These are phyloP conservation scores for Perodicticus potto DNA, from an alignment of 2,797 vertebrate genomes.

Conservation along the genomic window DNA sequence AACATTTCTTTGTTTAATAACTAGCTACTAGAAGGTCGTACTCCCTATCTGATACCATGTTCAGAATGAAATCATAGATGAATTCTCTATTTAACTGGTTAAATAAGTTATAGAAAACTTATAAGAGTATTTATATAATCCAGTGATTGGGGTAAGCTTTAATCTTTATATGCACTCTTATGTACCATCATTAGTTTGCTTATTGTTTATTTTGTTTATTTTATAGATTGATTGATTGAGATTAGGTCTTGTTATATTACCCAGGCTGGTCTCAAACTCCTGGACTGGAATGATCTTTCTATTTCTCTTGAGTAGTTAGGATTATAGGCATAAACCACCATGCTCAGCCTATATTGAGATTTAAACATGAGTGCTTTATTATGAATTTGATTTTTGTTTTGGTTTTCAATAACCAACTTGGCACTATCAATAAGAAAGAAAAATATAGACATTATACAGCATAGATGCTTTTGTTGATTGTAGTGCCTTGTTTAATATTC, in stretches of 20 bases:
- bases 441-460: neutral
- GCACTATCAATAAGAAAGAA: neutral
- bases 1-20: neutral
- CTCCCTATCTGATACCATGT: neutral
- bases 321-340: neutral
- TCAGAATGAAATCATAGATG: conserved; percentile 26
- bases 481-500: neutral
- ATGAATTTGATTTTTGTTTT: neutral
- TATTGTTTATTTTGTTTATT: neutral
- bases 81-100: conserved; percentile 26
- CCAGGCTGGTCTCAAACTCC: neutral
- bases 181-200: neutral
- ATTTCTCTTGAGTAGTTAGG: neutral
- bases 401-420: neutral
- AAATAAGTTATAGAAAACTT: neutral
- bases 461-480: neutral
- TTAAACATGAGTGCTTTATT: neutral
- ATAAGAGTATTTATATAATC: neutral
- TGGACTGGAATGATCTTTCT: neutral
- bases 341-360: neutral
- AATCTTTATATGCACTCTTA: neutral
- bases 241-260: neutral
- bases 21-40: neutral
- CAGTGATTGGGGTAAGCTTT: neutral
- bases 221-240: neutral